phyloP scores from a whole-genome alignment of 2,797 vertebrate genomes.

The Ambastaia sidthimunki region DNA sequence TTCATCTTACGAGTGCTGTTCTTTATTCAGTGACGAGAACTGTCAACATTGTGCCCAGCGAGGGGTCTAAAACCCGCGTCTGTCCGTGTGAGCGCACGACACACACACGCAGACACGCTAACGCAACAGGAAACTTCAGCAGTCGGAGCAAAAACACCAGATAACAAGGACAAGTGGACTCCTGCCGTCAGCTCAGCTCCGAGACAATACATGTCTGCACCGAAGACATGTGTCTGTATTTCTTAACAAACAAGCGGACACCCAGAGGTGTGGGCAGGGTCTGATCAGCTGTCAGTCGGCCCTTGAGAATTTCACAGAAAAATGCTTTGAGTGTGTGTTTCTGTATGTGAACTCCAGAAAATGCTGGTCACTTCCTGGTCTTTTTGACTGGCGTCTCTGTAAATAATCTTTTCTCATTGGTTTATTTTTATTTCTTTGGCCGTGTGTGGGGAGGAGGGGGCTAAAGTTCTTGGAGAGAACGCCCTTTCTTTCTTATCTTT shows the following conservation, averaged over 20 bases:
- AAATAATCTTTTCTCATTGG: constrained; percentile 41
- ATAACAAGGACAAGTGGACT: constrained; percentile 54
- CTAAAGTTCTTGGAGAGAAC: constrained; percentile 46
- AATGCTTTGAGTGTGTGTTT: background rate
- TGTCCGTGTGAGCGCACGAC: constrained; percentile 44
- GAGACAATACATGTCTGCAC: constrained; percentile 42
- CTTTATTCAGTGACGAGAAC: constrained; percentile 48
- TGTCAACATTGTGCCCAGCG: constrained; percentile 39
- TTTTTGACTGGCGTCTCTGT: constrained; percentile 41
- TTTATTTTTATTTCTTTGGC: constrained; percentile 49
- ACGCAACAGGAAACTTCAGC: constrained; percentile 43
- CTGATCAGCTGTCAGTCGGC: constrained; percentile 40
- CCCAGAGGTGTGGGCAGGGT: constrained; percentile 39
- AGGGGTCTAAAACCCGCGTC: constrained; percentile 50
- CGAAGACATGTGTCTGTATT: constrained; percentile 43
- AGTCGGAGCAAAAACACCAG: constrained; percentile 37
- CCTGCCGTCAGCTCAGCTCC: constrained; percentile 44
- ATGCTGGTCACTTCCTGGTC: constrained; percentile 47
- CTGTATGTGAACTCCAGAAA: constrained; percentile 8
- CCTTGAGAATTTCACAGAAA: constrained; percentile 34
- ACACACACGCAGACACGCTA: constrained; percentile 31
- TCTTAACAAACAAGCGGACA: constrained; percentile 45
- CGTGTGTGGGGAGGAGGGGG: constrained; percentile 16
- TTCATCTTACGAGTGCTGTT: constrained; percentile 3
- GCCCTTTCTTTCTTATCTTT: constrained; percentile 65